phyloP scores from a whole-genome alignment of 2,888 invertebrate species.

The Latrodectus hesperus region DNA sequence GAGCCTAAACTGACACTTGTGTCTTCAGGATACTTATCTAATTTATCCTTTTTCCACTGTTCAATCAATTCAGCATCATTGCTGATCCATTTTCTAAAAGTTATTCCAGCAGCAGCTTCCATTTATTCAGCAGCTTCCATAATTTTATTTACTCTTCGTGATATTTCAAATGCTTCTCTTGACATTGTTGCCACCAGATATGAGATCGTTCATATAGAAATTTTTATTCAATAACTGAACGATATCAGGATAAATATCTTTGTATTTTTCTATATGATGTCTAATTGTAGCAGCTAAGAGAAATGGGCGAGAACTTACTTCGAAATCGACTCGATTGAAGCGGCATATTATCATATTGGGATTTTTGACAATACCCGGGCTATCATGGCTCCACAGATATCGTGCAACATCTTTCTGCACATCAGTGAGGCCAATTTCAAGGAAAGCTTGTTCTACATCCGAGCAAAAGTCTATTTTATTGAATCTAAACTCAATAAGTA shows the following conservation, averaged over 20 bases:
- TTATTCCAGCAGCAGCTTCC: no score
- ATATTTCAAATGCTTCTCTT: constrained; percentile 1
- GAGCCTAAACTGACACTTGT: no score
- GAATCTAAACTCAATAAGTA: no score
- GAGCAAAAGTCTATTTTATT: no score
- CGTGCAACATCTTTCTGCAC: no score
- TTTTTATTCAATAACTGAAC: neutral
- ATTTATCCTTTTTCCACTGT: neutral
- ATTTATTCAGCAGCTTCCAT: neutral
- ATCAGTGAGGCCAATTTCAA: no score
- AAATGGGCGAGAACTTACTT: constrained; percentile 4
- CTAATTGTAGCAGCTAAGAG: constrained; percentile 11
- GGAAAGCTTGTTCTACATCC: no score
- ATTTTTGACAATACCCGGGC: no score
- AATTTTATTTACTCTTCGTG: neutral
- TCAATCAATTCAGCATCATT: neutral
- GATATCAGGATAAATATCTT: neutral
- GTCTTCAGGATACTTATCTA: neutral
- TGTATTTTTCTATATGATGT: neutral
- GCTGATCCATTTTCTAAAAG: neutral
- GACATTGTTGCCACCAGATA: neutral
- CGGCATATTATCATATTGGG: no score
- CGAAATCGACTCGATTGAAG: neutral
- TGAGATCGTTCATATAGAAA: neutral
- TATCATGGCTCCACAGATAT: no score